Percentiles rank a stretch among this genome's conserved stretches.
These are phyloP conservation scores for Aldabrachelys gigantea DNA, from an alignment of 2,113 vertebrate genomes.

Conservation along the genomic window DNA sequence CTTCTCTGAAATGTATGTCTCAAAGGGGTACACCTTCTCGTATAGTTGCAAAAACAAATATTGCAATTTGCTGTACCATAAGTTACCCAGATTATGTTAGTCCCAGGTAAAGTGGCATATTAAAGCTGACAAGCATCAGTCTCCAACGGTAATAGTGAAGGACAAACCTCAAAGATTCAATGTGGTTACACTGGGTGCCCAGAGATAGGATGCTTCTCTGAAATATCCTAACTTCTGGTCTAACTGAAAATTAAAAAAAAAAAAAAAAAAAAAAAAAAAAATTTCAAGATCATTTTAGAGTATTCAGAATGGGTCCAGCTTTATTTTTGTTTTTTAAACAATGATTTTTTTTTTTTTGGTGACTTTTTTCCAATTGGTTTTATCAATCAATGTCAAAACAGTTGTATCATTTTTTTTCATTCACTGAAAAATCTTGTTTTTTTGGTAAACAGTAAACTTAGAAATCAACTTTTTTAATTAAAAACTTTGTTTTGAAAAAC, in stretches of 20 bases:
- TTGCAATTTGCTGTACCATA: background rate
- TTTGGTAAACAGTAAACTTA: too few relatives aligned
- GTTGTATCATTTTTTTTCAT: too few relatives aligned
- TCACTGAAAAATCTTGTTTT: too few relatives aligned
- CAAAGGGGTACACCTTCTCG: background rate
- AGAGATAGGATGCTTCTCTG: background rate
- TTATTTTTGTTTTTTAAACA: background rate
- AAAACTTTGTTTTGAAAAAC: too few relatives aligned
- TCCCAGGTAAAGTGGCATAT: slow-evolving; percentile 13
- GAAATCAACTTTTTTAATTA: too few relatives aligned
- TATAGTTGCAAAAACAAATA: background rate
- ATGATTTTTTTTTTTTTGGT: too few relatives aligned
- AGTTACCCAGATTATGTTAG: background rate
- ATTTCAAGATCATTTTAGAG: background rate
- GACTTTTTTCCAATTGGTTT: too few relatives aligned
- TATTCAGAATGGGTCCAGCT: background rate
- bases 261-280: background rate
- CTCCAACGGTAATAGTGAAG: slow-evolving; percentile 12
- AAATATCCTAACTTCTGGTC: slow-evolving; percentile 1
- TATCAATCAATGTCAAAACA: too few relatives aligned
- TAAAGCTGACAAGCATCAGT: slow-evolving; percentile 4
- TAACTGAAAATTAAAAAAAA: background rate
- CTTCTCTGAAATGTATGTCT: background rate
- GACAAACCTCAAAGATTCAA: background rate
- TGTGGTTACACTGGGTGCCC: background rate